Evolutionary conservation across 2,888 invertebrate species (phyloP), one percentile per base, ranked within the genome.

Genomic region (Aphodius sticticus): DNA sequence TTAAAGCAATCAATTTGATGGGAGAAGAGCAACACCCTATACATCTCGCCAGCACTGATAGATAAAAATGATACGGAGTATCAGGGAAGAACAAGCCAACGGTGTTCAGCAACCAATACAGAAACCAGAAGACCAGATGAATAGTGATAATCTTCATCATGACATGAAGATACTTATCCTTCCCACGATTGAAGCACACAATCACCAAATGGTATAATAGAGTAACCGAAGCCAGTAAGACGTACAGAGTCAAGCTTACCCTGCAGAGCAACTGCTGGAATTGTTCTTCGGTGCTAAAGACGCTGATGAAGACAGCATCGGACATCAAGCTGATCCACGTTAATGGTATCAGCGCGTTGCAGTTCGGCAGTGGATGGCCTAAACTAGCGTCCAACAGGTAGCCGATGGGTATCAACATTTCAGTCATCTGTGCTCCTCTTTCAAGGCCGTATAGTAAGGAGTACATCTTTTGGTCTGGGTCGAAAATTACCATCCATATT

Each of bases 241-340:
- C 53, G 53, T 53, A 53, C 53, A 53, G 12, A 7, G 12, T 53
- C 53, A 53, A 12, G 53, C 53, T 53, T 9, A 12, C 53, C 53
- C 53, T 53, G 53, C 53, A 53, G 12, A 53, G 53, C 12, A 53
- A 53, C 53, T 53, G 53, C 12, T 53, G 53, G 53, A 53, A 53
- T 53, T 53, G 53, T 9, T 53, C 53, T 53, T 53, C 53, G 7
- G 53, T 53, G 12, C 53, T 53, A 53, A 53, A 53, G 7, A 53
- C 53, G 53, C 53, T 53, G 53, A 53, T 53, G 53, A 53, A 53
- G 53, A 53, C 53, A 53, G 53, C 53, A 53, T 53, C 53, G 53
- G 53, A 53, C 9, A 53, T 53, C 53, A 53, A 12, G 53, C 53
- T 53, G 53, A 53, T 53, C 53, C 53, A 53, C 12, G 53, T 53